Percentiles rank a stretch among this genome's conserved stretches.
These are phyloP conservation scores for Ophioderma brevispina DNA, from an alignment of 35 echinoderm and acorn worm species.

Conservation along the genomic window DNA sequence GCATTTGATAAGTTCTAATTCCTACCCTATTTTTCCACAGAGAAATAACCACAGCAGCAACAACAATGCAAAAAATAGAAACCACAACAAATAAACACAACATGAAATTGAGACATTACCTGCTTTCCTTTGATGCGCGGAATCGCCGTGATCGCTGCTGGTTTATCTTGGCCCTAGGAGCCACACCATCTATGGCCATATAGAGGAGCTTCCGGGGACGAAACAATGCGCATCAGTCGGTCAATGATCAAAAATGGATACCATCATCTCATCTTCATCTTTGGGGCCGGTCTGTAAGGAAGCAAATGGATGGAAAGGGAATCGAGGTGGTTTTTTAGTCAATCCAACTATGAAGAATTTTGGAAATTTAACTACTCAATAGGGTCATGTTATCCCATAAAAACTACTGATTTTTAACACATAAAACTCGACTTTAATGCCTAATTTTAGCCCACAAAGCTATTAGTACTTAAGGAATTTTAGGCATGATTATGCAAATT, in stretches of 20 bases:
- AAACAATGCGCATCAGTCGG: slow-evolving; percentile 83
- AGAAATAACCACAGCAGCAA: neutral
- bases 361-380: no score
- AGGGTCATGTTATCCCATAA: no score
- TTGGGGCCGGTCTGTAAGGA: slow-evolving; percentile 75
- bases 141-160: slow-evolving; percentile 96
- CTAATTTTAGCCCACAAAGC: no score
- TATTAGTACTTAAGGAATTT: no score
- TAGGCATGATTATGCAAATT: no score
- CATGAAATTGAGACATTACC: slow-evolving; percentile 27
- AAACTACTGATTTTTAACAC: no score
- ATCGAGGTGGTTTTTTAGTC: no score
- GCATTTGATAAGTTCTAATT: neutral
- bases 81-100: neutral
- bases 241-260: slow-evolving; percentile 95
- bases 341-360: no score
- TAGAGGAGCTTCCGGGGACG: slow-evolving; percentile 89
- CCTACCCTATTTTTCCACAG: neutral
- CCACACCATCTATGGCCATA: slow-evolving; percentile 99
- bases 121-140: slow-evolving; percentile 88
- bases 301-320: no score
- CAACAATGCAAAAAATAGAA: neutral
- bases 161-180: slow-evolving; percentile 98
- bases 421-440: no score
- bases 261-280: slow-evolving; percentile 99